These are phyloP conservation scores for Apoda limacodes DNA, from an alignment of 2,888 invertebrate genomes.

Conservation along the genomic window DNA sequence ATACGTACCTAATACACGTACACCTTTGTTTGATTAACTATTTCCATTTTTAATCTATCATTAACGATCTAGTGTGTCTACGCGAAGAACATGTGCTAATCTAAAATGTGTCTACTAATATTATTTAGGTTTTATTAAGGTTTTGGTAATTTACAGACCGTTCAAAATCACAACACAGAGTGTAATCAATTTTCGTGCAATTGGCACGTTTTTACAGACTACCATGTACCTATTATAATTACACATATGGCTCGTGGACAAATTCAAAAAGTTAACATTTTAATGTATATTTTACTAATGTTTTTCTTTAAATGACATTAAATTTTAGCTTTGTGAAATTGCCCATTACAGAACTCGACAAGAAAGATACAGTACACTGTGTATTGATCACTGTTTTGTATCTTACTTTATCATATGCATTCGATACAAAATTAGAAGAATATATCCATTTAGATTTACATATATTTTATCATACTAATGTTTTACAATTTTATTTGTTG, in stretches of 20 bases:
- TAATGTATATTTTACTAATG: too few species aligned
- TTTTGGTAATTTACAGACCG: conserved; percentile 66
- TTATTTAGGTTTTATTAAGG: conserved; percentile 45
- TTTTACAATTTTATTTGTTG: conserved; percentile 42
- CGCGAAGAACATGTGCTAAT: conserved; percentile 68
- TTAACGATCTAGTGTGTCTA: conserved; percentile 60
- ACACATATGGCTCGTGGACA: conserved; percentile 44
- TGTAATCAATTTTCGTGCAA: conserved; percentile 67
- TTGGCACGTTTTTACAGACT: conserved; percentile 47
- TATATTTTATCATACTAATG: conserved; percentile 50
- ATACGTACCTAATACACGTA: conserved; percentile 54
- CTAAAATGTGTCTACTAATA: conserved; percentile 63
- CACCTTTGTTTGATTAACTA: conserved; percentile 50
- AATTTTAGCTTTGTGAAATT: too few species aligned
- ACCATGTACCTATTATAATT: conserved; percentile 49
- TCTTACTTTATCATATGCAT: too few species aligned
- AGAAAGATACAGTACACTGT: too few species aligned
- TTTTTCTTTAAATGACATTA: too few species aligned
- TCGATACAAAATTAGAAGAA: conserved; percentile 69
- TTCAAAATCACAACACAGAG: conserved; percentile 72
- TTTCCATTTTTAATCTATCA: conserved; percentile 52
- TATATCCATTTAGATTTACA: conserved; percentile 67
- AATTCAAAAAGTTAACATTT: too few species aligned
- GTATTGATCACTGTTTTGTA: too few species aligned
- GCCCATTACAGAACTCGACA: too few species aligned